A percentile compares a stretch with the other conserved stretches of the same genome.
These are phyloP conservation scores for Eurystomus gularis DNA, from an alignment of 2,113 vertebrate genomes.

Conservation along the genomic window DNA sequence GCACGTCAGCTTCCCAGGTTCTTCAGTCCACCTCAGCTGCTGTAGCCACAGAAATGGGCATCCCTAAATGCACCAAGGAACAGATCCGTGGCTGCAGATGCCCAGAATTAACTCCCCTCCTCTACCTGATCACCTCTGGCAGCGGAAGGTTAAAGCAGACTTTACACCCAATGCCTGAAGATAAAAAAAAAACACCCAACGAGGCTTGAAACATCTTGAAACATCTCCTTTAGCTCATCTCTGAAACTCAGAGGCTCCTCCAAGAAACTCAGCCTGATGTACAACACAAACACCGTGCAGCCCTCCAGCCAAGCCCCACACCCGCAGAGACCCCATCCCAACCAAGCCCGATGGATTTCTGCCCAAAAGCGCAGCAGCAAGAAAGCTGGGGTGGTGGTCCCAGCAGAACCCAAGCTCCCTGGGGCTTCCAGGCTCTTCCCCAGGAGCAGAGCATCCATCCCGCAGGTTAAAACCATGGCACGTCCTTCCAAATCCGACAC, in stretches of 20 bases:
- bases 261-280: neutral
- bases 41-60: accelerated
- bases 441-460: neutral
- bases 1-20: neutral
- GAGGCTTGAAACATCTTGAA: neutral
- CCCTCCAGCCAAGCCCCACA: neutral
- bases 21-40: neutral
- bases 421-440: neutral
- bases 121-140: neutral
- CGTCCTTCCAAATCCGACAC: neutral
- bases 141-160: neutral
- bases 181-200: neutral
- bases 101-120: neutral
- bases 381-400: neutral
- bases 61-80: neutral
- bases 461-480: neutral
- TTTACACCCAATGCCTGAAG: neutral
- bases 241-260: neutral
- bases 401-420: neutral
- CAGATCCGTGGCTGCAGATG: neutral
- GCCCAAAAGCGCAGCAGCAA: neutral
- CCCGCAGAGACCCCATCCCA: neutral
- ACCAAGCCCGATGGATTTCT: accelerated
- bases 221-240: neutral
- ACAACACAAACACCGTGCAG: neutral